These are phyloP conservation scores for Drosophila yakuba DNA, from an alignment of 1,140 invertebrate genomes.

Conservation along the genomic window DNA sequence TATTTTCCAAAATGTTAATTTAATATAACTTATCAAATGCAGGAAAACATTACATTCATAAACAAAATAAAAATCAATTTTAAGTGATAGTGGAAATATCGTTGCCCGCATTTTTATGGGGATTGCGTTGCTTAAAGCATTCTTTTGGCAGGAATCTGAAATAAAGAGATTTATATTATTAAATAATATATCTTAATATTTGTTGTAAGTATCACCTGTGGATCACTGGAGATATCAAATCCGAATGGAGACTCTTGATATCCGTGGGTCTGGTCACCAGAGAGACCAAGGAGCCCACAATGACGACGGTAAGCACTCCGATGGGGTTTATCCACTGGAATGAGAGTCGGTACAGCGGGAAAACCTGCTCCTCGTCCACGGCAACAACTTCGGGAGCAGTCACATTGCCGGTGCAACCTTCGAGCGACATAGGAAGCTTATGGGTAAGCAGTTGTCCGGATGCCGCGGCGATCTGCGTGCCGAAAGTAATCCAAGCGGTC, in stretches of 20 bases:
- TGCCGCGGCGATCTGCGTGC: constrained; percentile 85
- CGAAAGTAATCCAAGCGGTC: constrained; percentile 86
- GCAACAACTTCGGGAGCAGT: constrained; percentile 60
- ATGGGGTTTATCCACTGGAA: constrained; percentile 92
- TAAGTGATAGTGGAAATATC: no score
- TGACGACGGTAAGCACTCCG: constrained; percentile 87
- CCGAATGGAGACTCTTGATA: constrained; percentile 86
- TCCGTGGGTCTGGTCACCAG: constrained; percentile 88
- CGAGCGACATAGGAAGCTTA: constrained; percentile 81
- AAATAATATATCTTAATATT: no score
- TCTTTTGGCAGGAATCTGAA: constrained; percentile 60
- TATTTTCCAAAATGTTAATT: background rate
- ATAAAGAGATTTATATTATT: no score
- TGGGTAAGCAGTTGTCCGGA: constrained; percentile 83
- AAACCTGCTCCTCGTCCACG: constrained; percentile 86
- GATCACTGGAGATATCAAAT: constrained; percentile 87
- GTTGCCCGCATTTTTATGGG: no score
- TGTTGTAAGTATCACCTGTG: constrained; percentile 78
- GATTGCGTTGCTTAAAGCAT: constrained; percentile 43
- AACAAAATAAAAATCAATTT: no score
- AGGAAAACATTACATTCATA: no score
- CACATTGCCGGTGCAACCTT: constrained; percentile 69
- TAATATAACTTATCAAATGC: no score
- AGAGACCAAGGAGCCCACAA: constrained; percentile 88
- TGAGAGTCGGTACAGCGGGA: constrained; percentile 89